A percentile compares a stretch with the other conserved stretches of the same genome.
phyloP scores from a whole-genome alignment of 2,888 invertebrate genomes.

The Ypsolopha scabrella region DNA sequence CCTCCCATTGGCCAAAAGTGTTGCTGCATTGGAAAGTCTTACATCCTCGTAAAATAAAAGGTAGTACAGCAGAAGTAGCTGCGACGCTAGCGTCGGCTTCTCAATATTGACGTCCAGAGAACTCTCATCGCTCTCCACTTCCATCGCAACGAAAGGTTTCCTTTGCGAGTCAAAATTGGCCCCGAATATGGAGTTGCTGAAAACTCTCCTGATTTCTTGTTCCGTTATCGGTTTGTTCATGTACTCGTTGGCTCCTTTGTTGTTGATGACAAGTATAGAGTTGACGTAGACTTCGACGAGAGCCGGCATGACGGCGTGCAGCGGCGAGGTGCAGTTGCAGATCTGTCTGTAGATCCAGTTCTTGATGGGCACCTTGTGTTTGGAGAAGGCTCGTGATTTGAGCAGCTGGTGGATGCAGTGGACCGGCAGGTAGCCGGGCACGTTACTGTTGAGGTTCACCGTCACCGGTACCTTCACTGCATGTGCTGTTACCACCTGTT shows the following conservation, averaged over 20 bases:
- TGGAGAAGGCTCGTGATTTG: conserved; percentile 94
- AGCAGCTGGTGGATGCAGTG: conserved; percentile 96
- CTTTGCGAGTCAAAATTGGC: conserved; percentile 76
- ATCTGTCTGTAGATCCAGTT: conserved; percentile 97
- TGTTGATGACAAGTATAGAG: conserved; percentile 82
- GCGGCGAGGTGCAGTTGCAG: conserved; percentile 86
- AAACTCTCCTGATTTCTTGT: conserved; percentile 87
- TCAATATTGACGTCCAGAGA: conserved; percentile 66
- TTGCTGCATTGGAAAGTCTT: conserved; percentile 78
- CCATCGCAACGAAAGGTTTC: conserved; percentile 61
- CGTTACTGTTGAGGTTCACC: conserved; percentile 85
- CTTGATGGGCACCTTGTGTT: conserved; percentile 96
- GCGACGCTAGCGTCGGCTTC: conserved; percentile 83
- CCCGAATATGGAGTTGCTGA: conserved; percentile 81
- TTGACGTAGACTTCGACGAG: conserved; percentile 95
- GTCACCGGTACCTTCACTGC: conserved; percentile 98
- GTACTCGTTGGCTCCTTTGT: conserved; percentile 77
- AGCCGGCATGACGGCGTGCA: conserved; percentile 93
- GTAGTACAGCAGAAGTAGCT: conserved; percentile 91
- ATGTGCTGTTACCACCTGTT: conserved; percentile 89
- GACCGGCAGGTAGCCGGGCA: conserved; percentile 92
- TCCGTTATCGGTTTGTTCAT: conserved; percentile 94
- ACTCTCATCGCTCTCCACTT: conserved; percentile 65
- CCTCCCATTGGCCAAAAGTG: conserved; percentile 74
- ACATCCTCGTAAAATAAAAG: conserved; percentile 93